Percentiles rank a stretch among this genome's conserved stretches.
phyloP scores from a whole-genome alignment of 2,113 vertebrate genomes.

The Daubentonia madagascariensis region DNA sequence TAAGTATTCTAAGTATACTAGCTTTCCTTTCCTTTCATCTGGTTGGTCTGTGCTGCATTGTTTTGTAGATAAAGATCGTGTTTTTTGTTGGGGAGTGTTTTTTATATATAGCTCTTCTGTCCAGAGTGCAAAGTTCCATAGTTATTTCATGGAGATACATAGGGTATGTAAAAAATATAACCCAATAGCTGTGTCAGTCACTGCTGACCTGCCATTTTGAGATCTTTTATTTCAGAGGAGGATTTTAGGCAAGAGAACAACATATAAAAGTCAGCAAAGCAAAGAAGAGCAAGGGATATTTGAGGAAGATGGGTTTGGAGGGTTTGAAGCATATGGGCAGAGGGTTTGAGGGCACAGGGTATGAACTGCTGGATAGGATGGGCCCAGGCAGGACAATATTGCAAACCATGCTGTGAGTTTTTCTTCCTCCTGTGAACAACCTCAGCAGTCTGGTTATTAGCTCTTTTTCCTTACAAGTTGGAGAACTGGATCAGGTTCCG shows the following conservation, averaged over 20 bases:
- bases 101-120: background rate
- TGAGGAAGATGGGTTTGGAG: background rate
- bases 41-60: background rate
- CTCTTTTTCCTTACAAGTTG: constrained; percentile 75
- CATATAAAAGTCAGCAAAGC: background rate
- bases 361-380: accelerated
- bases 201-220: background rate
- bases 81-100: background rate
- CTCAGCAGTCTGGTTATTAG: background rate
- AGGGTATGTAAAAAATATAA: background rate
- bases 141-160: background rate
- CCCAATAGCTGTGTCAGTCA: background rate
- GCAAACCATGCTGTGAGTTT: accelerated
- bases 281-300: background rate
- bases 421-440: background rate
- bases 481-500: constrained; percentile 87
- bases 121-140: background rate
- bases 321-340: background rate
- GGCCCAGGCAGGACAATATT: background rate
- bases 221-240: background rate
- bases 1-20: background rate
- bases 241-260: background rate
- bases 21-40: background rate
- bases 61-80: background rate
- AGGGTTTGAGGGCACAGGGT: too few relatives aligned